These are phyloP conservation scores for Hololepta plana DNA, from an alignment of 2,888 invertebrate species.

Conservation along the genomic window DNA sequence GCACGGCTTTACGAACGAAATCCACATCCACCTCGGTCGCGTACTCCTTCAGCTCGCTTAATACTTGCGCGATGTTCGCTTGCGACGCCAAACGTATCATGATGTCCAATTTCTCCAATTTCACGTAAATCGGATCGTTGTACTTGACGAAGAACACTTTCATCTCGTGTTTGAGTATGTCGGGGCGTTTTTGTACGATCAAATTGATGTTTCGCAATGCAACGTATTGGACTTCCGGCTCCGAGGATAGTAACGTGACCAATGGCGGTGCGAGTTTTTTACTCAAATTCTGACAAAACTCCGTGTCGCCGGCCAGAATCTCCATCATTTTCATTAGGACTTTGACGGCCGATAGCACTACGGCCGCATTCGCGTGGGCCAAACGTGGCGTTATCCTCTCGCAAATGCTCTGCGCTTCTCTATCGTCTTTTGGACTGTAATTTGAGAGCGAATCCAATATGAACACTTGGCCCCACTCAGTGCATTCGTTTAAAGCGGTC, in stretches of 20 bases:
- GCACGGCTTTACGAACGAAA: constrained; percentile 95
- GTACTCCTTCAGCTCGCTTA: constrained; percentile 95
- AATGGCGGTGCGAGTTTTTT: constrained; percentile 98
- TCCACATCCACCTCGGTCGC: constrained; percentile 99
- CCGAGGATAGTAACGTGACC: constrained; percentile 91
- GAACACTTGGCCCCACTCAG: constrained; percentile 98
- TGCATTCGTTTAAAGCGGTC: constrained; percentile 97
- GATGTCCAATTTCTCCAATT: constrained; percentile 94
- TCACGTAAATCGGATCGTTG: constrained; percentile 99
- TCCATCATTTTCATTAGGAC: constrained; percentile 96
- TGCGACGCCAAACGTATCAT: constrained; percentile 98
- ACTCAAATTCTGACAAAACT: constrained; percentile 82
- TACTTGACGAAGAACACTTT: constrained; percentile 99
- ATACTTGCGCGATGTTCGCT: constrained; percentile 93
- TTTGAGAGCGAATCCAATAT: constrained; percentile 94
- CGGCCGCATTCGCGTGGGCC: constrained; percentile 98
- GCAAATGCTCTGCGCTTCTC: constrained; percentile 96
- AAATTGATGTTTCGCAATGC: constrained; percentile 96
- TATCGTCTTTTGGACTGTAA: constrained; percentile 90
- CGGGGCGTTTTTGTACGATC: constrained; percentile 97
- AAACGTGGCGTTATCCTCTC: constrained; percentile 93
- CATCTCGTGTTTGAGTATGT: constrained; percentile 99
- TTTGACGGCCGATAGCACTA: constrained; percentile 96
- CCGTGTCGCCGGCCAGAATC: constrained; percentile 83
- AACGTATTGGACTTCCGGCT: constrained; percentile 99